These are phyloP conservation scores for Cricetomys ansorgei DNA, from an alignment of 2,113 vertebrate genomes.

Conservation along the genomic window DNA sequence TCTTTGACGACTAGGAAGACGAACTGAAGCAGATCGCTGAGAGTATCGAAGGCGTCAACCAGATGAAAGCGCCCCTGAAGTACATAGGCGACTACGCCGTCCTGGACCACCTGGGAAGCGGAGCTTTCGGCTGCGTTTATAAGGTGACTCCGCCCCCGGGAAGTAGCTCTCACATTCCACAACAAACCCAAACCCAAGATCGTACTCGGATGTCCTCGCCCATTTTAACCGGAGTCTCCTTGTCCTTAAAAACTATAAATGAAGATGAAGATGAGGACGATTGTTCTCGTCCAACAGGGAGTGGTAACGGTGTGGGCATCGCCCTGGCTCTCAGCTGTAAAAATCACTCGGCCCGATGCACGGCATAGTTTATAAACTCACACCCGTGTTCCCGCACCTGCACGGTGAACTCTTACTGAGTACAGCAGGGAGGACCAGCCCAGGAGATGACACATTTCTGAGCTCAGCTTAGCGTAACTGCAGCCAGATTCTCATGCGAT, in stretches of 20 bases:
- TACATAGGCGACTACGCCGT: slow-evolving; percentile 91
- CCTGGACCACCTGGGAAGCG: slow-evolving; percentile 93
- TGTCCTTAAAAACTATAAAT: neutral
- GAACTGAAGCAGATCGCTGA: slow-evolving; percentile 90
- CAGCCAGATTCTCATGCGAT: neutral
- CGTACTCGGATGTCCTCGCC: neutral
- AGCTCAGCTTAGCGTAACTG: neutral
- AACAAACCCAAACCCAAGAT: neutral
- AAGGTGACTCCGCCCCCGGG: slow-evolving; percentile 87
- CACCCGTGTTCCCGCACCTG: neutral
- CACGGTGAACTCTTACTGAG: neutral
- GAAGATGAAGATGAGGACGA: neutral
- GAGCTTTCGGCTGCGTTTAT: slow-evolving; percentile 94
- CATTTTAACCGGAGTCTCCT: neutral
- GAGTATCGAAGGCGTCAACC: slow-evolving; percentile 91
- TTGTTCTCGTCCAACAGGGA: neutral
- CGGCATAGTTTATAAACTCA: slow-evolving; percentile 23
- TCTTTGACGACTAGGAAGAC: slow-evolving; percentile 85
- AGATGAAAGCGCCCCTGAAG: slow-evolving; percentile 92
- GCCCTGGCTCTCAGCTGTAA: neutral
- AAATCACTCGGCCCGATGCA: neutral
- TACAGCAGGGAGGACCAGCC: neutral
- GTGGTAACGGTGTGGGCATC: neutral
- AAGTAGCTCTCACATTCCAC: neutral
- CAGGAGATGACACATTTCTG: neutral